Evolutionary conservation across 2,888 invertebrate species (phyloP).

Genomic region (Cancer borealis): DNA sequence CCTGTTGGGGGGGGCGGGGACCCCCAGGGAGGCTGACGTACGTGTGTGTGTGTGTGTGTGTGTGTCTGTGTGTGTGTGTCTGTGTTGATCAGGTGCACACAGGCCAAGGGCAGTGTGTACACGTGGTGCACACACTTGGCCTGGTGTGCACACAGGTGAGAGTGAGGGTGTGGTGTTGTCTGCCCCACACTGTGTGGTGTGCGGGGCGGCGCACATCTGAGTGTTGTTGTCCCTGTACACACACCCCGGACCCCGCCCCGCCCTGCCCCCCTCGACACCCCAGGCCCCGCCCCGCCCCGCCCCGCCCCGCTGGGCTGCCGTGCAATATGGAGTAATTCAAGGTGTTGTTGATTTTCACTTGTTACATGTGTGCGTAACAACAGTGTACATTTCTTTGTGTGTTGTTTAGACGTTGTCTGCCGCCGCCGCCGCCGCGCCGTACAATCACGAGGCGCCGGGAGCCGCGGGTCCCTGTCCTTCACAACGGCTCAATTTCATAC

Average conservation of each 20-base stretch:
- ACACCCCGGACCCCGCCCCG: neutral
- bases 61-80: neutral
- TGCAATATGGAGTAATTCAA: constrained; percentile 16
- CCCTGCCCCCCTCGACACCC: neutral
- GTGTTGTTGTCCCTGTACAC: neutral
- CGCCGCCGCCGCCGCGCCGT: constrained; percentile 52
- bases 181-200: too few species aligned
- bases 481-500: constrained; percentile 75
- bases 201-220: too few species aligned
- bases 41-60: neutral
- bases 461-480: constrained; percentile 62
- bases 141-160: too few species aligned
- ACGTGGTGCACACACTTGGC: too few species aligned
- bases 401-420: constrained; percentile 74
- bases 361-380: constrained; percentile 73
- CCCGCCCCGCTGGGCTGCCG: neutral
- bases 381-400: constrained; percentile 74
- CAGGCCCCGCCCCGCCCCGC: neutral
- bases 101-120: too few species aligned
- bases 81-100: neutral
- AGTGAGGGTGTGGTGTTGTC: too few species aligned
- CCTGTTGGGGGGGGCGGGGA: neutral
- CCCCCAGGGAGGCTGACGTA: neutral
- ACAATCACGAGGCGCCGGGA: constrained; percentile 69
- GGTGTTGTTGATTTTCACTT: constrained; percentile 74